These are phyloP conservation scores for Sebastes trivittatus DNA, from an alignment of 2,797 vertebrate genomes.

Conservation along the genomic window DNA sequence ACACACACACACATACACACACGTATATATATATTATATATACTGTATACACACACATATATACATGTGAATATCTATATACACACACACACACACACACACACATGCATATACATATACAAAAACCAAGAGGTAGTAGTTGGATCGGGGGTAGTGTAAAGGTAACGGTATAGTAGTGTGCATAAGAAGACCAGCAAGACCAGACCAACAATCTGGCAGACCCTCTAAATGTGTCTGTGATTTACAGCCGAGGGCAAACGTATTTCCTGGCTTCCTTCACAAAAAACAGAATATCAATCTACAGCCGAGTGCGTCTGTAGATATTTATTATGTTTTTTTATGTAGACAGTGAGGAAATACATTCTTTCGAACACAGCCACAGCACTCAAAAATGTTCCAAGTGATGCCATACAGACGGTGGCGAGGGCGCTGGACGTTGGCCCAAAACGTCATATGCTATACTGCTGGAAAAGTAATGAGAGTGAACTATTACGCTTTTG, in stretches of 20 bases:
- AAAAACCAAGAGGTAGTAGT: neutral
- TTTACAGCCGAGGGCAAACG: conserved; percentile 19
- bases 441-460: conserved; percentile 23
- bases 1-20: too few relatives aligned
- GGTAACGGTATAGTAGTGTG: neutral
- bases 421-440: conserved; percentile 15
- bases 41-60: too few relatives aligned
- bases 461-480: conserved; percentile 48
- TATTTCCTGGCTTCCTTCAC: neutral
- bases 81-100: neutral
- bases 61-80: too few relatives aligned
- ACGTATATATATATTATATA: too few relatives aligned
- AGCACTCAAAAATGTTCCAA: conserved; percentile 31
- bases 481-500: conserved; percentile 38
- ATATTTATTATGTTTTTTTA: conserved; percentile 37
- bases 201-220: conserved; percentile 25
- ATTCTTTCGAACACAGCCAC: conserved; percentile 39
- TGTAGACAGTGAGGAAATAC: conserved; percentile 40
- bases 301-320: neutral
- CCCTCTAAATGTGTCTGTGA: conserved; percentile 53
- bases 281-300: neutral
- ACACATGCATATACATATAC: too few relatives aligned
- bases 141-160: neutral
- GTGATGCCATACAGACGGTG: conserved; percentile 32
- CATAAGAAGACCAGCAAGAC: neutral